Percentiles rank a stretch among this genome's conserved stretches.
Conservation (phyloP, 1,140 invertebrate genomes). For the Trachymyrmex cornetzi region DNA sequence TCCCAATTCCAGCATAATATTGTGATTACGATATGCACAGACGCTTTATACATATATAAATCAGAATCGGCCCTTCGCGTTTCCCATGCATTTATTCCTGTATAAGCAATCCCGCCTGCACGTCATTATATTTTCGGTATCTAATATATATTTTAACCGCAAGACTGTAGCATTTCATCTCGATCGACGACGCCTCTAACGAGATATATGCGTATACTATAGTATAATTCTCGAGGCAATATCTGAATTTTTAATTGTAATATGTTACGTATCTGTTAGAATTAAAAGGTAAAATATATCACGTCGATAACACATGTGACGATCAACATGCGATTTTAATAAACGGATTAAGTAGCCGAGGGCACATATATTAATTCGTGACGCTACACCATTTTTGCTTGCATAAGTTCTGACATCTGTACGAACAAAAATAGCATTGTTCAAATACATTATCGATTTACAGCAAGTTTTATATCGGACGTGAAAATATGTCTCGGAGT, state of each 20-base stretch:
- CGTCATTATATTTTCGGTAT: constrained; percentile 79
- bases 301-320: constrained; percentile 36
- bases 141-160: constrained; percentile 81
- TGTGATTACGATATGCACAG: constrained; percentile 84
- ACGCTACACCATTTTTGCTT: constrained; percentile 21
- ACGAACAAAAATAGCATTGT: constrained; percentile 41
- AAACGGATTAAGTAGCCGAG: constrained; percentile 41
- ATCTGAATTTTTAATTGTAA: constrained; percentile 41
- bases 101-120: constrained; percentile 77
- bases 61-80: constrained; percentile 76
- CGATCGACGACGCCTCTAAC: neutral
- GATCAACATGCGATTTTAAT: constrained; percentile 51
- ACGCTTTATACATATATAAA: constrained; percentile 74
- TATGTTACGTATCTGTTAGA: constrained; percentile 16
- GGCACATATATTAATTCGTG: constrained; percentile 38
- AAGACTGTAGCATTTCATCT: constrained; percentile 28
- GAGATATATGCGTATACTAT: neutral
- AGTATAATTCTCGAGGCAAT: neutral
- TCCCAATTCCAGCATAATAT: constrained; percentile 86
- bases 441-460: constrained; percentile 58
- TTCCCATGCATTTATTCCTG: constrained; percentile 83
- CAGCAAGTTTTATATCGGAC: constrained; percentile 56
- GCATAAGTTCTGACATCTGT: constrained; percentile 27
- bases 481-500: constrained; percentile 56
- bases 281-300: constrained; percentile 33